Evolutionary conservation across 2,888 invertebrate genomes (phyloP), one percentile per base, ranked within the genome.

Genomic region (Perizoma affinitatum): DNA sequence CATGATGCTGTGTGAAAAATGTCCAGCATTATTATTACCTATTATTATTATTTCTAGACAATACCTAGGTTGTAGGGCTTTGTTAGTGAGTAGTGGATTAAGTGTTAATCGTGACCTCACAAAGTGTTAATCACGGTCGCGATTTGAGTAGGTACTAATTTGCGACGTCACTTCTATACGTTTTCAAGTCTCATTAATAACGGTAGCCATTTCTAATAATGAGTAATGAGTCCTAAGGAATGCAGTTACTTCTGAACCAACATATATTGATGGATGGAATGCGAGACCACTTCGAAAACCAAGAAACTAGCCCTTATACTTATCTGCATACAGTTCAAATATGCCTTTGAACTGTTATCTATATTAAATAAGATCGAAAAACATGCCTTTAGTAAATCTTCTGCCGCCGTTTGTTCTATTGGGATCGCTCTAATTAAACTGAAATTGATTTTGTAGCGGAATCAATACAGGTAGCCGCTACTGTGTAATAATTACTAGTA

Each of bases 141-240:
- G 22, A 22, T 22, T 22, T 22, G 22, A 22, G 22, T n/a, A n/a
- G n/a, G n/a, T 22, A 22, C 22, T 22, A 22, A 22, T 22, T 22
- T 22, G 22, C 22, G 22, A 3, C 40, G 43, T 43, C 0, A 46
- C 42, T 50, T 61, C 53, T 58, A 47, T 35, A 0, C 6, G 3
- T 65, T 58, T 35, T 8, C 44, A 54, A 10, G n/a, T 34, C 50
- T 56, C 10, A 8, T 5, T 43, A 52, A 44, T 83, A 84, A 83
- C 89, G 83, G 90, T 87, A 89, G 88, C 87, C 73, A 76, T 75
- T 83, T 86, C 80, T 85, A 89, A 88, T 90, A 88, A 83, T 89
- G 86, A 90, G 80, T 88, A 87, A 90, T 89, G 87, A 84, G 79
- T 66, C 70, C 72, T 72, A 80, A 83, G 82, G 83, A 84, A 85